Conservation (phyloP, 2,113 vertebrate genomes). For the Paracanthobrama guichenoti region DNA sequence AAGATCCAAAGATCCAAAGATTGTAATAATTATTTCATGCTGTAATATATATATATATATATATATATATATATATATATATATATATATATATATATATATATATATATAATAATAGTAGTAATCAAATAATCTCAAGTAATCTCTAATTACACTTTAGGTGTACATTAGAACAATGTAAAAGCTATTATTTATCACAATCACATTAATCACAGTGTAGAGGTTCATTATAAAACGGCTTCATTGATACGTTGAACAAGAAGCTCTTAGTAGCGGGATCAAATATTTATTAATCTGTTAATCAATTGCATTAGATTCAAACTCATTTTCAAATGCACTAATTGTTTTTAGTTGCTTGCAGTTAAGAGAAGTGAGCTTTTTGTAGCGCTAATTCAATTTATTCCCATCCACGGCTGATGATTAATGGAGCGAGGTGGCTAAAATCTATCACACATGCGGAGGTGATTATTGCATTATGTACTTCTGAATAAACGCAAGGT, state of each 20-base stretch:
- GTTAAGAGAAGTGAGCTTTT: conserved; percentile 58
- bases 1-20: no score
- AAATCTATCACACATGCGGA: conserved; percentile 62
- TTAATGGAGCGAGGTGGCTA: conserved; percentile 59
- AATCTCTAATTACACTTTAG: conserved; percentile 46
- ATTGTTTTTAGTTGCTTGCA: conserved; percentile 56
- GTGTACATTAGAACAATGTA: conserved; percentile 55
- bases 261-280: conserved; percentile 29
- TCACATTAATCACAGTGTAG: conserved; percentile 59
- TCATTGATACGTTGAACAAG: conserved; percentile 48
- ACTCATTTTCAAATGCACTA: conserved; percentile 53
- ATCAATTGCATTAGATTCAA: conserved; percentile 63
- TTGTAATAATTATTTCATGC: background rate
- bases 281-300: conserved; percentile 63
- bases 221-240: conserved; percentile 62
- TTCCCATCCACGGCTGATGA: conserved; percentile 58
- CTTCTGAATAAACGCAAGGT: conserved; percentile 60
- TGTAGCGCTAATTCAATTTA: conserved; percentile 57
- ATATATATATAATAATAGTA: no score
- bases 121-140: conserved; percentile 5
- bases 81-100: no score
- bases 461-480: conserved; percentile 68
- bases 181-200: conserved; percentile 59
- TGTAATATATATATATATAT: no score
- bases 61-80: no score